Evolutionary conservation across 2,797 vertebrate species (phyloP).

Genomic region (Lepilemur septentrionalis): DNA sequence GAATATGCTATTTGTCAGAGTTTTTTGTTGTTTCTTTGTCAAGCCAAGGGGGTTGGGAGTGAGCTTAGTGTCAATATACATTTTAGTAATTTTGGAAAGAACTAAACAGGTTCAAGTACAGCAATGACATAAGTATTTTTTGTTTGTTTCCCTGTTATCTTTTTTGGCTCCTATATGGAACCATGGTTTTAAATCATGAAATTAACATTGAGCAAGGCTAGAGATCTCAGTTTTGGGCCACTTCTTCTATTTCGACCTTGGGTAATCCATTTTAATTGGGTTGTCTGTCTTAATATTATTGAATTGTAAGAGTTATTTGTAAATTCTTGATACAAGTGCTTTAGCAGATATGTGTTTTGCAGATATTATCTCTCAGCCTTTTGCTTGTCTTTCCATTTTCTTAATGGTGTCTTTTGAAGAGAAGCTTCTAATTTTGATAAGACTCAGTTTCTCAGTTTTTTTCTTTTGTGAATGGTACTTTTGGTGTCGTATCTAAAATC

Average conservation of each 20-base stretch:
- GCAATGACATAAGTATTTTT: background rate
- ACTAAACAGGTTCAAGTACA: background rate
- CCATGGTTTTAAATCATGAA: slow-evolving; percentile 5
- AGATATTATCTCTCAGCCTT: background rate
- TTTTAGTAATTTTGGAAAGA: slow-evolving; percentile 18
- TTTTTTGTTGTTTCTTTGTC: background rate
- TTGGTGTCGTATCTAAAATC: background rate
- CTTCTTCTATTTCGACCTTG: slow-evolving; percentile 1
- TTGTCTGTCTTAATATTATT: background rate
- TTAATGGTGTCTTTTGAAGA: background rate
- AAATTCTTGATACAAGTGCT: background rate
- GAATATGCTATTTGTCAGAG: background rate
- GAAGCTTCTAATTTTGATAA: background rate
- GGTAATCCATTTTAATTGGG: background rate
- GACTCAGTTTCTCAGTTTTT: background rate
- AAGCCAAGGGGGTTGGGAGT: background rate
- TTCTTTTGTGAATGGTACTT: background rate
- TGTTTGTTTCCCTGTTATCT: background rate
- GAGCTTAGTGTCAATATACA: background rate
- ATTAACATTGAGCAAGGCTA: background rate
- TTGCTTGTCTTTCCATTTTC: background rate
- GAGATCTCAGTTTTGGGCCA: background rate
- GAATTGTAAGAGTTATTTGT: background rate
- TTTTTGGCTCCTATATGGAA: background rate
- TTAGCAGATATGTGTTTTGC: background rate